Conservation (phyloP, 2,888 invertebrate genomes). For the Dioctria linearis region DNA sequence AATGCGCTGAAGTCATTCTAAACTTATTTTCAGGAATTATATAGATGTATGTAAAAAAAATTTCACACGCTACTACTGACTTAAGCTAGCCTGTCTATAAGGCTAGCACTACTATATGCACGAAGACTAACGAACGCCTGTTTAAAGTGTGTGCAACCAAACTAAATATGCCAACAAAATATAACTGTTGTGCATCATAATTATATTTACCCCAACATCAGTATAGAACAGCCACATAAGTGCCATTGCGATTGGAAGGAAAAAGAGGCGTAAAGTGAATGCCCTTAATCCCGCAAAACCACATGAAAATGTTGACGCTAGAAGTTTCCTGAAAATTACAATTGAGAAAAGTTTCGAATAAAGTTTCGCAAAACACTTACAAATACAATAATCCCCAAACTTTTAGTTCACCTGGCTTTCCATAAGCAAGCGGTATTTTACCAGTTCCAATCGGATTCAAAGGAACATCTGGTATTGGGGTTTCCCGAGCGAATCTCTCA, state of each 20-base stretch:
- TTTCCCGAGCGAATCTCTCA: conserved; percentile 91
- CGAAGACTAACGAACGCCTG: no score
- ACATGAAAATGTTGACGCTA: conserved; percentile 85
- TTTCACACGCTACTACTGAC: no score
- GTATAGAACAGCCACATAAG: conserved; percentile 86
- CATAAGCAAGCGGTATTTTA: conserved; percentile 83
- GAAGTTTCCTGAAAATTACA: conserved; percentile 77
- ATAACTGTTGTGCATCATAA: no score
- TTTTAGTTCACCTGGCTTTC: conserved; percentile 79
- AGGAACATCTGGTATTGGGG: conserved; percentile 77
- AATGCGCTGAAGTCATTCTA: no score
- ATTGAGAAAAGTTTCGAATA: conserved; percentile 26
- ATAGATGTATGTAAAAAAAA: no score
- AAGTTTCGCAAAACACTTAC: conserved; percentile 68
- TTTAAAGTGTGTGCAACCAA: no score
- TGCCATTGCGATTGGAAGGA: conserved; percentile 83
- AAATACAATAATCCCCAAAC: conserved; percentile 80
- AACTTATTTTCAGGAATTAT: no score
- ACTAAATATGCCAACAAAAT: no score
- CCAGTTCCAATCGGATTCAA: conserved; percentile 75
- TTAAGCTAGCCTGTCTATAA: no score
- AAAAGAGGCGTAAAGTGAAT: conserved; percentile 81
- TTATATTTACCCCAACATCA: conserved; percentile 67
- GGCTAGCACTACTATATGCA: no score
- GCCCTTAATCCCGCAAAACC: conserved; percentile 83